Evolutionary conservation across 2,797 vertebrate genomes (phyloP).

Genomic region (Coluber constrictor): DNA sequence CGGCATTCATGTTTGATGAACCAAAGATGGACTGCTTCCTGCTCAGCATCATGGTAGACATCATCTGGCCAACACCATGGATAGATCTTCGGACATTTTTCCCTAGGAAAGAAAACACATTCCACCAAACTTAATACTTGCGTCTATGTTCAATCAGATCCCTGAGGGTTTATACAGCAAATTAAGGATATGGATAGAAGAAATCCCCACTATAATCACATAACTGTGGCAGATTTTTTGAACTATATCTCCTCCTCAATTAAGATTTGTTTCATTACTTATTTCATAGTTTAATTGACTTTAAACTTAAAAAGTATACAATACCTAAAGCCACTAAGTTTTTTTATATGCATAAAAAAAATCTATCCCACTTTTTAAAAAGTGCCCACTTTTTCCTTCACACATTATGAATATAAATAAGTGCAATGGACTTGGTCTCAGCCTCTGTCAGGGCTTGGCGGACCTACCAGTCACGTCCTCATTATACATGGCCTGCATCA

Average conservation of each 20-base stretch:
- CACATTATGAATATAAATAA: neutral
- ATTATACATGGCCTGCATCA: constrained; percentile 71
- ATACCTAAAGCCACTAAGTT: neutral
- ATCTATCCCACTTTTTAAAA: neutral
- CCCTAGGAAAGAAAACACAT: constrained; percentile 66
- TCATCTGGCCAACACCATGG: constrained; percentile 95
- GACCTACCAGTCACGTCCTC: constrained; percentile 83
- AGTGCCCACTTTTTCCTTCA: neutral
- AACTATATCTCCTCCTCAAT: neutral
- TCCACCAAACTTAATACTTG: constrained; percentile 7
- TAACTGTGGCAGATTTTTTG: neutral
- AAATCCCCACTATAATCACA: neutral
- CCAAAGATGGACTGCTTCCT: constrained; percentile 89
- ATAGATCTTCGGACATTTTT: constrained; percentile 93
- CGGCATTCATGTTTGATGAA: constrained; percentile 59
- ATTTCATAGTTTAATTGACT: neutral
- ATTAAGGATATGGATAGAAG: neutral
- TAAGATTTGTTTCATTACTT: neutral
- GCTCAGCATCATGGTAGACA: constrained; percentile 97
- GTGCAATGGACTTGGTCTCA: neutral
- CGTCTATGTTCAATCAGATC: neutral
- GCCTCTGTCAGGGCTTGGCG: neutral
- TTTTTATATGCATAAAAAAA: neutral
- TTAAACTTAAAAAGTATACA: neutral
- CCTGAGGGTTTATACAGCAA: neutral